Evolutionary conservation across 2,888 invertebrate genomes (phyloP), one percentile per base, ranked within the genome.

Genomic region (Cephus pulcher): DNA sequence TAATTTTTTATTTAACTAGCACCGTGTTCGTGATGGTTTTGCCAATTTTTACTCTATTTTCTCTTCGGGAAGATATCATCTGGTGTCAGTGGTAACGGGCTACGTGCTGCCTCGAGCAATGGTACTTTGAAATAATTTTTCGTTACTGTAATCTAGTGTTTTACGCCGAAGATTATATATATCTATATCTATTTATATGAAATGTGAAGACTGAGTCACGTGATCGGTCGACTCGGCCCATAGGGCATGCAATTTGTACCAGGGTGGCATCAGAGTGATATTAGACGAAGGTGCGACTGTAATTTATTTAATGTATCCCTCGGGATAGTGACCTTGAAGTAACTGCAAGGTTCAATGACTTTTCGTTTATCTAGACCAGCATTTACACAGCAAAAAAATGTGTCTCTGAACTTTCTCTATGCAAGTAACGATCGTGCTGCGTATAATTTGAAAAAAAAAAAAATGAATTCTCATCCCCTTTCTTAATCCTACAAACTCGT

Each of bases 301-400:
- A 78, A 78, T 78, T 78, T 78, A 76, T 78, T 73, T 78, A 78
- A 78, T 78, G 78, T 78, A 75, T 78, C 71, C 75, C 73, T 76
- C 78, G 35, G 78, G 78, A 75, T 34, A 73, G 71, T 76, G 78
- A 76, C 78, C 78, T 78, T 78, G 78, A 78, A 75, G 75, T 76
- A 76, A 70, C 78, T 37, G 75, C 70, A 76, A 73, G 68, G 75
- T 76, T 78, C 78, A 78, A 76, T 76, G 78, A 78, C 56, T 23
- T 40, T 40, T 56, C 56, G 2, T 56, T 23, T 56, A 56, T 9
- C 56, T 23, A 9, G 2, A 9, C 23, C 9, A 56, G 9, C 56
- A 56, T 23, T 56, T 23, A 23, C 23, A 23, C 23, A 56, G 6
- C 9, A 56, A 56, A 9, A 23, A 9, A 56, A 15, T 56, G 0